Conservation (phyloP, 2,888 invertebrate species). For the Lordiphosa fenestrarum region DNA sequence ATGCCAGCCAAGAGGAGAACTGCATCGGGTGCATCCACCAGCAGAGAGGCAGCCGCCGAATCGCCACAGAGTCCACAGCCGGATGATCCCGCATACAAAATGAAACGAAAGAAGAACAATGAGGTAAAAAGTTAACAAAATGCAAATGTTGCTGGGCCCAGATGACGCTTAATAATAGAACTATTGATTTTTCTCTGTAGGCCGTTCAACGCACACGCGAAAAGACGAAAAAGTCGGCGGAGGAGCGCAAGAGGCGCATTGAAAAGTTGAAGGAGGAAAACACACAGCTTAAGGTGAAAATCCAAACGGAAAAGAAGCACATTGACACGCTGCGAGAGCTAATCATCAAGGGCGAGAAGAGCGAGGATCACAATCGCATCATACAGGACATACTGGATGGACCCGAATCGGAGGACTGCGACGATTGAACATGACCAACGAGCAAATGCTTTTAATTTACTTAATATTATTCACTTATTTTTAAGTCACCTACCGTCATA, state of each 20-base stretch:
- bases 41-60: conserved; percentile 20
- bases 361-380: conserved; percentile 59
- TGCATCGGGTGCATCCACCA: conserved; percentile 49
- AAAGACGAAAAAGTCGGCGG: conserved; percentile 77
- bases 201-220: conserved; percentile 79
- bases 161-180: conserved; percentile 53
- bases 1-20: conserved; percentile 79
- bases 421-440: conserved; percentile 56
- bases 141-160: conserved; percentile 45
- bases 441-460: conserved; percentile 55
- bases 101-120: conserved; percentile 79
- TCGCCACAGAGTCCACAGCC: conserved; percentile 60
- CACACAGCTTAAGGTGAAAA: conserved; percentile 60
- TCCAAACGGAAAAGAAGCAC: conserved; percentile 67
- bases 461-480: conserved; percentile 64
- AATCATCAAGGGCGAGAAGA: conserved; percentile 63
- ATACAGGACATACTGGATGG: conserved; percentile 71
- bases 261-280: conserved; percentile 70
- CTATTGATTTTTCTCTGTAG: conserved; percentile 52
- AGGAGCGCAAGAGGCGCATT: conserved; percentile 76
- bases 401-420: conserved; percentile 55
- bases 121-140: conserved; percentile 61
- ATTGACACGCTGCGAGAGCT: conserved; percentile 68
- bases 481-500: conserved; percentile 76
- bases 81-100: conserved; percentile 70